A percentile compares a stretch with the other conserved stretches of the same genome.
Conservation (phyloP, 2,888 invertebrate genomes). For the Agrochola macilenta region DNA sequence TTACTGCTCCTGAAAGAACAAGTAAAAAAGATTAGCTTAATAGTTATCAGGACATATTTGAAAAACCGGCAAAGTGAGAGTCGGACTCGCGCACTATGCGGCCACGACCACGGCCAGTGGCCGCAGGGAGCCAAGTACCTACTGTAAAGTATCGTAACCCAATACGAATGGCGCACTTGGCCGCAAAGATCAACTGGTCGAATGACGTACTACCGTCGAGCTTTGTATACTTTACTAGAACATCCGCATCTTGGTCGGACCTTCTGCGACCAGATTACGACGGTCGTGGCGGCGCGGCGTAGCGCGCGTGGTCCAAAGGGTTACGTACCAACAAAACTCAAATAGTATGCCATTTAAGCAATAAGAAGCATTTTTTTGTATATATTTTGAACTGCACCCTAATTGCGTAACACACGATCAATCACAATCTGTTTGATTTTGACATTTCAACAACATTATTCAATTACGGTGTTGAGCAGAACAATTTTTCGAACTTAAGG, state of each 20-base stretch:
- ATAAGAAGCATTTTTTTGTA: not conserved
- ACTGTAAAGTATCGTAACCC: not conserved
- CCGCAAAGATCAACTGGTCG: not conserved
- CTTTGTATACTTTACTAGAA: no score
- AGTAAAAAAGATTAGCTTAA: not conserved
- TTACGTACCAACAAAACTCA: not conserved
- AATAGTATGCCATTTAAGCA: not conserved
- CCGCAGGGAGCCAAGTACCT: not conserved
- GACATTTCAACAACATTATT: no score
- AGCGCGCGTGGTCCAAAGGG: not conserved
- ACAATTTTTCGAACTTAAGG: no score
- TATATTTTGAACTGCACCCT: not conserved
- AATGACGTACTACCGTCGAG: not conserved
- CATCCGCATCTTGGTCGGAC: not conserved
- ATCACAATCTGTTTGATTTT: no score
- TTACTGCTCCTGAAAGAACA: constrained; percentile 79
- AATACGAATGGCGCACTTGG: not conserved
- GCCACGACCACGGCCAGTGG: not conserved
- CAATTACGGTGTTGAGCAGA: no score
- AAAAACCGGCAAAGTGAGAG: not conserved
- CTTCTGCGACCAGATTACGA: not conserved
- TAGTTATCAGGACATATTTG: not conserved
- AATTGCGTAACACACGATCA: no score
- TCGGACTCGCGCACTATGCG: not conserved
- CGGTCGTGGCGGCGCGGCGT: no score